Conservation (phyloP, 2,797 vertebrate species). For the Thripadectes ignobilis region DNA sequence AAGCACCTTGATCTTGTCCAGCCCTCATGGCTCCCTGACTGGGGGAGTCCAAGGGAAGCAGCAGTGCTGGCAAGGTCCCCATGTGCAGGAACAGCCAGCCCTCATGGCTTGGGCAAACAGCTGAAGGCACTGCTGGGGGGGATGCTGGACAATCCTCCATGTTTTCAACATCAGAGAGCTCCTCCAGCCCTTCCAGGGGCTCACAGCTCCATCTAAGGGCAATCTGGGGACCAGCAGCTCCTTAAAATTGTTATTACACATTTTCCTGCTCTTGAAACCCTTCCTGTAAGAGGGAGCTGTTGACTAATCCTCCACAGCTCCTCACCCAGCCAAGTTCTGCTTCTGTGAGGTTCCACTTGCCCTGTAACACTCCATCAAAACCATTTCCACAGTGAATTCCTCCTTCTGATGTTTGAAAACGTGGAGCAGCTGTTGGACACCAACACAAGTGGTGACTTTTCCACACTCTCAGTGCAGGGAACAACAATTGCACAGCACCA, state of each 20-base stretch:
- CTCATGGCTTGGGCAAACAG: not conserved
- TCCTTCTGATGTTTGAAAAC: not conserved
- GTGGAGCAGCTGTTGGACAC: not conserved
- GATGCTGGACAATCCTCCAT: not conserved
- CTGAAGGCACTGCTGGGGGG: not conserved
- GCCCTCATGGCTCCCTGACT: not conserved
- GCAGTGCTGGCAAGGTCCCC: not conserved
- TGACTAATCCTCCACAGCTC: not conserved
- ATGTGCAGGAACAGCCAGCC: fast-evolving
- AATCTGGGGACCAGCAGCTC: not conserved
- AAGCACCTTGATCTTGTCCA: not conserved
- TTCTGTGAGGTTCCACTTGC: not conserved
- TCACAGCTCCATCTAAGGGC: slow-evolving; percentile 55
- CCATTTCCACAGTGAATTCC: not conserved
- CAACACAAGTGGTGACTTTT: not conserved
- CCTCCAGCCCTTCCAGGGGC: not conserved
- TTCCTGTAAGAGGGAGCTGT: not conserved
- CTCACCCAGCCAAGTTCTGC: not conserved
- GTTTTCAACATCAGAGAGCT: not conserved
- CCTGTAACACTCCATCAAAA: not conserved
- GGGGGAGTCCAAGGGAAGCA: not conserved
- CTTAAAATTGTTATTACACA: not conserved
- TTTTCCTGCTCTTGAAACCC: not conserved
- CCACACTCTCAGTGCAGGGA: not conserved
- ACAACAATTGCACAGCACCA: not conserved